Evolutionary conservation across 2,113 vertebrate species (phyloP), one percentile per base, ranked within the genome.

Genomic region (Sorex araneus): DNA sequence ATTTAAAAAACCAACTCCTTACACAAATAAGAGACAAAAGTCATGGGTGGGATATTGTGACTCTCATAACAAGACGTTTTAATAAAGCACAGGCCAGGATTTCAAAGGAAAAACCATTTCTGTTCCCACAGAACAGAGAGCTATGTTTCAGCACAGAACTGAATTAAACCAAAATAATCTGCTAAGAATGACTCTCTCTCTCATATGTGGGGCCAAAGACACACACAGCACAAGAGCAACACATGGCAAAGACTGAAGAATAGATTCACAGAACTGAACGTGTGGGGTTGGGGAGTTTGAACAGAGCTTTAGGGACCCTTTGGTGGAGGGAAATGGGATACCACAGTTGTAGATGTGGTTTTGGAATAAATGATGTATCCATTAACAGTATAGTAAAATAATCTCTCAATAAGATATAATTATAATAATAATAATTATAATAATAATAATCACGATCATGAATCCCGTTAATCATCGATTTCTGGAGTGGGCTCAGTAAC

Each of bases 141-240:
- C 27, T 45, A 27, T 21, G 16, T 40, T 47, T 45, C 21, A 80
- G 40, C 60, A 87, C 75, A 79, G 78, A 92, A 60, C 18, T 47
- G 73, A 69, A 85, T 70, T 70, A 91, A 94, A 45, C 40, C 47
- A 54, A 94, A 82, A 84, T 47, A 3, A 75, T 11, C 40, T 87
- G 54, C 66, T 92, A 84, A 60, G 57, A 60, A 60, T 60, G 57
- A 60, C 13, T 50, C 47, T 50, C 54, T 57, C 57, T 60, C 57
- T 60, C 57, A 60, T 60, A 60, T 60, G 57, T 60, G 57, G 57
- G 57, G 21, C 21, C 18, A 23, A 60, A 50, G 2, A 23, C 13
- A 54, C 13, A 54, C 13, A 60, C 57, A 60, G 21, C 21, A 54
- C 18, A 23, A 16, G 57, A 23, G 57, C 57, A 60, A 60, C 57